A percentile compares a stretch with the other conserved stretches of the same genome.
Evolutionary conservation across 2,113 vertebrate genomes (phyloP).

Genomic region (Mionectes macconnelli): DNA sequence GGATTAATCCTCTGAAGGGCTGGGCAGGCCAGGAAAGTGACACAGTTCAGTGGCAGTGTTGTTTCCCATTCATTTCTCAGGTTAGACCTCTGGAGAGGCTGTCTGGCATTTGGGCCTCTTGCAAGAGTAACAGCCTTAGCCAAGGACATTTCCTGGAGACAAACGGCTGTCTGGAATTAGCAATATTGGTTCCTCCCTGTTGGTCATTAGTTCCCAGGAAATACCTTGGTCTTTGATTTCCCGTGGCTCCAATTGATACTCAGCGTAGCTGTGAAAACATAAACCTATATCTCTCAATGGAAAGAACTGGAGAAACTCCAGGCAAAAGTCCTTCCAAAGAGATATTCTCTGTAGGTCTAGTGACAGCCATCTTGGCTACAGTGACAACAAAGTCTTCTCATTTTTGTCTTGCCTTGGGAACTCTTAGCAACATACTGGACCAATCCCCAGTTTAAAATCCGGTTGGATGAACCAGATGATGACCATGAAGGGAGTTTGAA

Average conservation of each 20-base stretch:
- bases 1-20: not conserved
- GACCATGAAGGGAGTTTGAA: slow-evolving; percentile 70
- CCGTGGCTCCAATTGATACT: not conserved
- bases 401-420: not conserved
- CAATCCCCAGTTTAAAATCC: slow-evolving; percentile 85
- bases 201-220: not conserved
- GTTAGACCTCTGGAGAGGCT: slow-evolving; percentile 15
- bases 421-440: slow-evolving; percentile 80
- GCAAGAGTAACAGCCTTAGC: not conserved
- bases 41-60: not conserved
- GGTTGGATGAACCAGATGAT: slow-evolving; percentile 77
- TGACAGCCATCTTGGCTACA: not conserved
- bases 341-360: not conserved
- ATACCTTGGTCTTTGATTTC: slow-evolving; percentile 1
- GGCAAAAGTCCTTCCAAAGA: not conserved
- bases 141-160: not conserved
- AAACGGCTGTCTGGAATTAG: not conserved
- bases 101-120: not conserved
- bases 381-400: not conserved
- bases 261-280: not conserved
- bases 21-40: not conserved
- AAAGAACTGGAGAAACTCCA: not conserved
- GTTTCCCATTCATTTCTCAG: not conserved
- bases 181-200: not conserved
- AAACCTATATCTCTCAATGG: not conserved